These are phyloP conservation scores for Pimephales promelas DNA, from an alignment of 2,113 vertebrate genomes.

Conservation along the genomic window DNA sequence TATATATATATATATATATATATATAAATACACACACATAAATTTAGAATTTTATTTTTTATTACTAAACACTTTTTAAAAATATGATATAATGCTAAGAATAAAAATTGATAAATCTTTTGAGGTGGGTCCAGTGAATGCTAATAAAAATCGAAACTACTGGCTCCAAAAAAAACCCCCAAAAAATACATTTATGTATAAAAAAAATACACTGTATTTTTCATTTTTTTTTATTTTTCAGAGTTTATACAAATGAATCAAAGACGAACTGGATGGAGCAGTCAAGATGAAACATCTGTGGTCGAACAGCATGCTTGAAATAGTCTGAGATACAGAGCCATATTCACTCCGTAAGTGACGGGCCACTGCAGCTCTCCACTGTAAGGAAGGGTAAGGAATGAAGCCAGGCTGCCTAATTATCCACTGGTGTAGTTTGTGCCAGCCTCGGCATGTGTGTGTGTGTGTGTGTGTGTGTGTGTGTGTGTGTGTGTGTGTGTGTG, in stretches of 20 bases:
- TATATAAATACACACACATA: no score
- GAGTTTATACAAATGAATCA: conserved; percentile 29
- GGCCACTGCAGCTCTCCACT: conserved; percentile 46
- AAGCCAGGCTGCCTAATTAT: conserved; percentile 60
- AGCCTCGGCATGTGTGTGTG: conserved; percentile 49
- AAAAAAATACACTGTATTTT: background rate
- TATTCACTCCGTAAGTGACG: conserved; percentile 49
- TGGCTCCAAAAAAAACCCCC: no score
- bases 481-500: conserved; percentile 60
- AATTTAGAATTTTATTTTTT: no score
- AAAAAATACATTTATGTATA: no score
- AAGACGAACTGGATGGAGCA: conserved; percentile 36
- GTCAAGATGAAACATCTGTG: conserved; percentile 25
- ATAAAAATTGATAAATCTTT: background rate
- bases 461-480: conserved; percentile 33
- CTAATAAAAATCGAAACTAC: background rate
- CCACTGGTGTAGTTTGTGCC: conserved; percentile 53
- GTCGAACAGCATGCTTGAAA: conserved; percentile 27
- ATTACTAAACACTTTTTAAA: no score
- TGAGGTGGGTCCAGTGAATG: background rate
- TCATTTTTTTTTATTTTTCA: background rate
- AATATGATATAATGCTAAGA: background rate
- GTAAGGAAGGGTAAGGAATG: conserved; percentile 48
- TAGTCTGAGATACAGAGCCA: conserved; percentile 44
- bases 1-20: no score